Base-by-base conservation (phyloP, 2,113 vertebrate genomes). In the Aix galericulata region DNA sequence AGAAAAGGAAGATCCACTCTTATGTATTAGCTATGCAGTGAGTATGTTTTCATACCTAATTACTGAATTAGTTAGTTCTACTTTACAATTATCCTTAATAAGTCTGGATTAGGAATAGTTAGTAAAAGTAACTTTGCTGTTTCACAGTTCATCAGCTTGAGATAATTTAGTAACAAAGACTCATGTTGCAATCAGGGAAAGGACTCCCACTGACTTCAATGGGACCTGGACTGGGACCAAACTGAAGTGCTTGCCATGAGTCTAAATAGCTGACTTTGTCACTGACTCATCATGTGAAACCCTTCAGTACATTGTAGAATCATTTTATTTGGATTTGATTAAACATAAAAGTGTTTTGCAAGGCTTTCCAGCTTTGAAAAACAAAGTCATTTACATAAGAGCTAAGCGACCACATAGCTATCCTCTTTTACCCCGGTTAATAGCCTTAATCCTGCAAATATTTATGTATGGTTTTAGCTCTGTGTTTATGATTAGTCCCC, bases 251-350 rank as follows among this genome's bases (percentile, higher is more conserved):
- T 93, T 96, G 93, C 80, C 88, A 63, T 95, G 92, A 73, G 86
- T 82, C 93, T 96, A 95, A 97, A 97, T 97, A 97, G 96, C 95
- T 97, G 97, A 97, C 96, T 95, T 97, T 97, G 96, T 97, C 95
- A 86, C 91, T 97, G 96, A 64, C 78, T 97, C 97, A 91, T 96
- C 96, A 92, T 97, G 95, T 97, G 96, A 97, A 96, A 52, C 94
- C 92, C 92, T 95, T 97, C 95, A 91, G 96, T 96, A 95, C 36
- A 38, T 60, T 94, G 81, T 94, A 94, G 95, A 96, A 96, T 97
- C 40, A 79, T 96, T 97, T 97, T 97, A 95, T 98, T 98, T 97
- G 95, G 97, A 96, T 97, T 98, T 95, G 94, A 97, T 97, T 96
- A 97, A 95, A 96, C 94, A 96, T 89, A 40, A 96, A 98, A 97